Conservation (phyloP, 2,888 invertebrate genomes). For the Hydraecia micacea region DNA sequence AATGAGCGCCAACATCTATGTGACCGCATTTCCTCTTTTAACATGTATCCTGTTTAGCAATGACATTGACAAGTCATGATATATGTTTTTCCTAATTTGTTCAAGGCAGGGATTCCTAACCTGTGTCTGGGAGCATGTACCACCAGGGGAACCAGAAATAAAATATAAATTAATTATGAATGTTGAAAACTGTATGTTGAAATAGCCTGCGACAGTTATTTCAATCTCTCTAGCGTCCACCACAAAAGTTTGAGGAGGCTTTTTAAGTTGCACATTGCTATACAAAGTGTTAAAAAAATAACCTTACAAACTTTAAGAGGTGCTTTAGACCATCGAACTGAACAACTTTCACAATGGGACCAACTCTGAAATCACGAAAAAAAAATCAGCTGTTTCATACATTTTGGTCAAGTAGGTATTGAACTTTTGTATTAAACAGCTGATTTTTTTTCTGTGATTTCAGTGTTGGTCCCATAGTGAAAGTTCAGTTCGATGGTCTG, state of each 20-base stretch:
- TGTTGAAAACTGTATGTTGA: not conserved
- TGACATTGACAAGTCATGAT: not conserved
- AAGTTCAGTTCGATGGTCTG: too few relatives aligned
- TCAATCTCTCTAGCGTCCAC: not conserved
- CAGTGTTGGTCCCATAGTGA: too few relatives aligned
- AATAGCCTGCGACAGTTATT: not conserved
- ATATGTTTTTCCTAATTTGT: not conserved
- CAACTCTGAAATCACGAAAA: too few relatives aligned
- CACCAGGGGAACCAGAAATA: not conserved
- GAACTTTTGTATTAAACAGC: too few relatives aligned
- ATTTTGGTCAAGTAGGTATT: too few relatives aligned
- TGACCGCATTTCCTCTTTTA: not conserved
- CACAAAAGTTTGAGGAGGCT: not conserved
- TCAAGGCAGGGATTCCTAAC: not conserved
- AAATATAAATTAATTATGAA: not conserved
- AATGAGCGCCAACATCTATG: not conserved
- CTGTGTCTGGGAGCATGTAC: not conserved
- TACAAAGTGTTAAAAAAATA: too few relatives aligned
- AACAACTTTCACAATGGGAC: too few relatives aligned
- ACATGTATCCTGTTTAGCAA: not conserved
- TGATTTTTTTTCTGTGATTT: too few relatives aligned
- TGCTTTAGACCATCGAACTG: too few relatives aligned
- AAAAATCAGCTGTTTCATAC: too few relatives aligned
- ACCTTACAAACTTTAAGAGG: too few relatives aligned
- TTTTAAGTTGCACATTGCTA: not conserved